These are phyloP conservation scores for Lethrus apterus DNA, from an alignment of 1,140 invertebrate genomes.

Conservation along the genomic window DNA sequence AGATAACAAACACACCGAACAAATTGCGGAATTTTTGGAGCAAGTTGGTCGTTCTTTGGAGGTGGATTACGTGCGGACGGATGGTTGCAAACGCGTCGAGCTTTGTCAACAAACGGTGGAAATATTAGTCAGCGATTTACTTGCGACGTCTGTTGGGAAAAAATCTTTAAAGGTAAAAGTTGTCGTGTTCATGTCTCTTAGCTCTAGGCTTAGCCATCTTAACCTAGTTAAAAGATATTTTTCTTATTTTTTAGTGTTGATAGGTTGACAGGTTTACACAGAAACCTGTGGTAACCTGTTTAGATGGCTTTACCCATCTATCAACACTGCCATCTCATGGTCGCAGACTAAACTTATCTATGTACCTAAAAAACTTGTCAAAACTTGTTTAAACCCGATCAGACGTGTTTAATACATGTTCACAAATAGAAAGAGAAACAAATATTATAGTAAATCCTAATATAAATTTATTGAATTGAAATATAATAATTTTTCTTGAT, in stretches of 20 bases:
- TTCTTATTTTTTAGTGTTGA: neutral
- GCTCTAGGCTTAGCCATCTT: no score
- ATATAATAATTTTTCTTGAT: neutral
- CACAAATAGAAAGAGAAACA: no score
- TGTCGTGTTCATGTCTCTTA: neutral
- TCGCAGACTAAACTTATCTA: neutral
- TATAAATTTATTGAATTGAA: neutral
- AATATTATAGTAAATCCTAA: neutral
- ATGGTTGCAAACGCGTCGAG: constrained; percentile 44
- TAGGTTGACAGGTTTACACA: neutral
- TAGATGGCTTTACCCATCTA: neutral
- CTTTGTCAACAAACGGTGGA: constrained; percentile 44
- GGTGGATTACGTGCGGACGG: constrained; percentile 36
- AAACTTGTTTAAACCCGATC: no score
- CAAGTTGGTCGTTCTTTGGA: constrained; percentile 44
- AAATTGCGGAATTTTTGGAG: constrained; percentile 54
- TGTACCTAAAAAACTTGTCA: no score
- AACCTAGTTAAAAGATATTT: no score
- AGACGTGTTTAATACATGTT: no score
- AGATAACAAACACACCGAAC: constrained; percentile 62
- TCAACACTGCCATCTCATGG: neutral
- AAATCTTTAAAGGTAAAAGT: constrained; percentile 47
- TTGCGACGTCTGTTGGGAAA: constrained; percentile 47
- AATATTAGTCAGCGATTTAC: constrained; percentile 48
- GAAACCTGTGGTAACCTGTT: neutral